These are phyloP conservation scores for Eubasilissa splendida DNA, from an alignment of 2,888 invertebrate genomes.

Conservation along the genomic window DNA sequence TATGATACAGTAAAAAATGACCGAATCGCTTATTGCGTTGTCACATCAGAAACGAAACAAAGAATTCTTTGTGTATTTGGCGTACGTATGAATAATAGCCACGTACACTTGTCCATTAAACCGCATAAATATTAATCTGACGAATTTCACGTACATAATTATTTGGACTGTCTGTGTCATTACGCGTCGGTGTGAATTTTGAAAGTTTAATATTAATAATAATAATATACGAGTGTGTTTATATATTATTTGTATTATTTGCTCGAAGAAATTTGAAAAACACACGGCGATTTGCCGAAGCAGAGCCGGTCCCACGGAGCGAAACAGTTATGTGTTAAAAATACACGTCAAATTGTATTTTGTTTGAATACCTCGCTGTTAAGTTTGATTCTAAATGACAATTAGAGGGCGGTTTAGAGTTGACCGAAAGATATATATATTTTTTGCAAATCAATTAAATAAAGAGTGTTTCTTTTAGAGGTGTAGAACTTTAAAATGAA, in stretches of 20 bases:
- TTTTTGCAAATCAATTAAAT: background rate
- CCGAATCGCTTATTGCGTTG: too few relatives aligned
- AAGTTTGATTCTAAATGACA: constrained; percentile 16
- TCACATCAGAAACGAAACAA: background rate
- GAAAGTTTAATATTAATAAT: constrained; percentile 4
- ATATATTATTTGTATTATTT: constrained; percentile 16
- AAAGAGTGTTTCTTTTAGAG: background rate
- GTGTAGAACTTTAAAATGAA: too few relatives aligned
- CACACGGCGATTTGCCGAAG: background rate
- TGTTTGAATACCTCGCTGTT: background rate
- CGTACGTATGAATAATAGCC: too few relatives aligned
- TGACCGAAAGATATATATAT: background rate
- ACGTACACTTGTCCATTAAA: too few relatives aligned
- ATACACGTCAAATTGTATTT: background rate
- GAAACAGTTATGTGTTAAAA: constrained; percentile 7
- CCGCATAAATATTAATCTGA: background rate
- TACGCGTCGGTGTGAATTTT: background rate
- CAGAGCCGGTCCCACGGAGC: background rate
- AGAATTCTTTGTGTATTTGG: background rate
- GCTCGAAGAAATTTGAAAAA: constrained; percentile 1
- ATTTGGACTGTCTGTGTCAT: background rate
- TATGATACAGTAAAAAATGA: too few relatives aligned
- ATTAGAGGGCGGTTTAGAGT: background rate
- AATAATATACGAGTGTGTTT: background rate
- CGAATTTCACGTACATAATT: background rate